Conservation (phyloP, 2,888 invertebrate genomes). For the Meta bourneti region DNA sequence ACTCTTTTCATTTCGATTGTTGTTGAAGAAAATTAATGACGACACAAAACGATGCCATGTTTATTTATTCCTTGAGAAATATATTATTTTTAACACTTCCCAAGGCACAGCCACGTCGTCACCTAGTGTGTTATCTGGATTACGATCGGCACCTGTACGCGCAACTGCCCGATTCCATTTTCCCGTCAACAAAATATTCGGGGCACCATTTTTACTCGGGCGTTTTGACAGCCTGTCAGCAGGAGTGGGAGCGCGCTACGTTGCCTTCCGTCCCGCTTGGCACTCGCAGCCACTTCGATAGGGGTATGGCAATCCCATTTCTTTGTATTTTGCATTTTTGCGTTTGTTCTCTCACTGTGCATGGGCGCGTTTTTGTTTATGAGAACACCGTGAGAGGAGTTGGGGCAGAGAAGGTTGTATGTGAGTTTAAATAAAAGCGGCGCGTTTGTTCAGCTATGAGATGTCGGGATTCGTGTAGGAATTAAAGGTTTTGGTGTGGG, state of each 20-base stretch:
- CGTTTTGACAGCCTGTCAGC: slow-evolving; percentile 70
- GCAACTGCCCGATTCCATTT: slow-evolving; percentile 69
- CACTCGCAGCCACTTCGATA: neutral
- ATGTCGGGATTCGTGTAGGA: neutral
- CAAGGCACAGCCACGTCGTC: no score
- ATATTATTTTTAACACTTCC: neutral
- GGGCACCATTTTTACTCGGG: slow-evolving; percentile 26
- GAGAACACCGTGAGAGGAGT: neutral
- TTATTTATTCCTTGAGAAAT: neutral
- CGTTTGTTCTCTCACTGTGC: neutral
- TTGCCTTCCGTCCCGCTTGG: neutral
- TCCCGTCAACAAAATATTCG: slow-evolving; percentile 69
- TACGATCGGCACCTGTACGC: slow-evolving; percentile 30
- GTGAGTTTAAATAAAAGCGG: neutral
- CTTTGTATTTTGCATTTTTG: neutral
- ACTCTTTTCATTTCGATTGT: neutral
- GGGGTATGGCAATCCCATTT: slow-evolving; percentile 34
- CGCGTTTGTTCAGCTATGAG: neutral
- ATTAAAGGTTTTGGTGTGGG: neutral
- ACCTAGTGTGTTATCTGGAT: neutral
- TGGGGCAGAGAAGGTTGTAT: neutral
- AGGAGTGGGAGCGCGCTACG: slow-evolving; percentile 24
- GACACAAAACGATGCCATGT: neutral
- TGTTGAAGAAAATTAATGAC: neutral
- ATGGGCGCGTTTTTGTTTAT: no score